Percentiles rank a stretch among this genome's conserved stretches.
phyloP scores from a whole-genome alignment of 1,140 invertebrate species.

The Agraylea sexmaculata region DNA sequence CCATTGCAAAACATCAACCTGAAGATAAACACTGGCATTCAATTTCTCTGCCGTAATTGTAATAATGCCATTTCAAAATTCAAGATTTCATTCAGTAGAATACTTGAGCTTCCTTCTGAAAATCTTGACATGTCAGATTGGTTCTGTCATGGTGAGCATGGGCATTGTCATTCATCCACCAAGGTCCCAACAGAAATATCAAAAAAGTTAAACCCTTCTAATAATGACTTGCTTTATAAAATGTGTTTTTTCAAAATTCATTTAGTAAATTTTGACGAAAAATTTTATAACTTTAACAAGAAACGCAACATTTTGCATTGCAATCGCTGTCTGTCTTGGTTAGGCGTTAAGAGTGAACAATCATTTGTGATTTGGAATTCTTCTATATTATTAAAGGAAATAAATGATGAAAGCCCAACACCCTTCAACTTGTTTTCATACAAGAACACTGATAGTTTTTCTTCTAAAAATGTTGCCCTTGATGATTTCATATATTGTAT shows the following conservation, averaged over 20 bases:
- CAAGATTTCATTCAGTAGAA: slow-evolving; percentile 33
- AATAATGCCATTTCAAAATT: slow-evolving; percentile 30
- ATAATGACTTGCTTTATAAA: slow-evolving; percentile 38
- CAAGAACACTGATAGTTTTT: slow-evolving; percentile 17
- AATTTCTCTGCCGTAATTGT: slow-evolving; percentile 40
- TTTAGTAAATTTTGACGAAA: slow-evolving; percentile 27
- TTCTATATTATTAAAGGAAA: slow-evolving; percentile 28
- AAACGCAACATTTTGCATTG: slow-evolving; percentile 38
- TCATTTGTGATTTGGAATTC: slow-evolving; percentile 35
- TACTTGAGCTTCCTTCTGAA: slow-evolving; percentile 41
- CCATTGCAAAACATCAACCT: slow-evolving; percentile 29
- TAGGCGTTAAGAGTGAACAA: slow-evolving; percentile 36
- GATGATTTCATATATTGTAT: slow-evolving; percentile 39
- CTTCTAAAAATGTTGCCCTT: slow-evolving; percentile 18
- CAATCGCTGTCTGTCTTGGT: slow-evolving; percentile 40
- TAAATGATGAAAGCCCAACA: slow-evolving; percentile 23
- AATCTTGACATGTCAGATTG: slow-evolving; percentile 42
- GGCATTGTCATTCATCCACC: slow-evolving; percentile 20
- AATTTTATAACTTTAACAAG: slow-evolving; percentile 31
- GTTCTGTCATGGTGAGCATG: slow-evolving; percentile 40
- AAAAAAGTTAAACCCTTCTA: slow-evolving; percentile 24
- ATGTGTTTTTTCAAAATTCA: slow-evolving; percentile 39
- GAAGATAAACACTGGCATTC: slow-evolving; percentile 26
- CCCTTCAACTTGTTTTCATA: slow-evolving; percentile 25
- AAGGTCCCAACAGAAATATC: slow-evolving; percentile 13